Evolutionary conservation across 1,140 invertebrate species (phyloP).

Genomic region (Aporrectodea caliginosa): DNA sequence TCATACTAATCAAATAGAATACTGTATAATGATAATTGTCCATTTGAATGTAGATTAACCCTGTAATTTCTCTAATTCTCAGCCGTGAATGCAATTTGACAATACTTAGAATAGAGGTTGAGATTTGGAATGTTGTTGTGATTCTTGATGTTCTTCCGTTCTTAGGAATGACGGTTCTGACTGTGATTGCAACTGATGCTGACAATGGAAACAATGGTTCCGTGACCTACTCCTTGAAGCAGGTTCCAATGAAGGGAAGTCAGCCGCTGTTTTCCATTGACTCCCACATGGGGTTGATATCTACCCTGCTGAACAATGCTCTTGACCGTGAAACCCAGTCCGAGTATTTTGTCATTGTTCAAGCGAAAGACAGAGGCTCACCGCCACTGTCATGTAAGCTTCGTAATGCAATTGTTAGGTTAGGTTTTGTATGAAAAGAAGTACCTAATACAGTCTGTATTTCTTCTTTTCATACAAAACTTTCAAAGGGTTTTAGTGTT

Average conservation of each 20-base stretch:
- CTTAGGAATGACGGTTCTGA: constrained; percentile 26
- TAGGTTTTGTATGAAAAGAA: not conserved
- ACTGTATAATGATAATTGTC: not conserved
- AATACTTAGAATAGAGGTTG: too few relatives aligned
- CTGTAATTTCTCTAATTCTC: not conserved
- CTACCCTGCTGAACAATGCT: constrained; percentile 13
- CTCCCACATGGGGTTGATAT: constrained; percentile 26
- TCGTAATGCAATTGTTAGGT: too few relatives aligned
- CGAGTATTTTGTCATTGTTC: constrained; percentile 83
- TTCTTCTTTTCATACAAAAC: not conserved
- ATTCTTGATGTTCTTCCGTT: not conserved
- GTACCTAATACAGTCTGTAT: not conserved
- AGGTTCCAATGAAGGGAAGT: constrained; percentile 21
- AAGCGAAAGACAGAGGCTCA: constrained; percentile 91
- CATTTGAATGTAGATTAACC: not conserved
- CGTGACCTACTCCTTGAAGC: constrained; percentile 52
- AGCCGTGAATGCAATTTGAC: not conserved
- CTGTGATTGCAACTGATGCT: constrained; percentile 76
- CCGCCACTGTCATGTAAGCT: constrained; percentile 70
- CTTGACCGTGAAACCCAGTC: constrained; percentile 92
- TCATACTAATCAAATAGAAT: not conserved
- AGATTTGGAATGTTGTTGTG: too few relatives aligned
- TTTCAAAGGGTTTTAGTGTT: not conserved
- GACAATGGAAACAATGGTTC: constrained; percentile 85
- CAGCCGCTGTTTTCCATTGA: constrained; percentile 34